Base-by-base conservation (phyloP, 2,888 invertebrate genomes). In the Andrena marginata region DNA sequence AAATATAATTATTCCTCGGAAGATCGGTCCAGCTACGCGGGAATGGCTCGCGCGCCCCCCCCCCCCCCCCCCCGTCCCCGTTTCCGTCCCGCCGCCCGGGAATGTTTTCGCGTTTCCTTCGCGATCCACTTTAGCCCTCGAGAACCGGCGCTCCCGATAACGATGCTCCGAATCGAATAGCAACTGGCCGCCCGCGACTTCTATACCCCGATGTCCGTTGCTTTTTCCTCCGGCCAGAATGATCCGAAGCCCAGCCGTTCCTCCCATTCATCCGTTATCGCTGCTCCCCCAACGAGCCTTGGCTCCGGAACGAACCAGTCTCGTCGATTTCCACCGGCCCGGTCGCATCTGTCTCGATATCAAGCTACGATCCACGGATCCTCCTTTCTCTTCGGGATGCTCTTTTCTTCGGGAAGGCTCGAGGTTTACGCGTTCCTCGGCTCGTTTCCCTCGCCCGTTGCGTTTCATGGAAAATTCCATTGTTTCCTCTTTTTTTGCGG, bases 181-280 rank as follows among this genome's bases (percentile, higher is more conserved):
- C 42, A 16, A 16, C 42, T 4, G 42, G 4, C 16, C 42, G 42
- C 42, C 42, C 42, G 42, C 60, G 16, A 26, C 29, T 7, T n/a
- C 26, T 8, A n/a, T 67, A 0, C 65, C n/a, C 29, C 26, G 49
- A 13, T 49, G 48, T 20, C 20, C 10, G 42, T 8, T n/a, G 75
- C 10, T 62, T 51, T 63, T 42, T 76, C 62, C 16, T 8, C 70
- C 51, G 20, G 20, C 51, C 31, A 20, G n/a, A 62, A 29, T n/a
- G n/a, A 29, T 10, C 49, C n/a, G 2, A 8, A n/a, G 31, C 20
- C 23, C 56, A 59, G 42, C 26, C 20, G 35, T 26, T 60, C n/a
- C n/a, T 23, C 16, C 6, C 26, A 54, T 71, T 77, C 65, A 35
- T n/a, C 62, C 65, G 51, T 74, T 74, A 74, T 81, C 81, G 70